Percentiles rank a stretch among this genome's conserved stretches.
Evolutionary conservation across 2,888 invertebrate genomes (phyloP).

Genomic region (Acheta domesticus): DNA sequence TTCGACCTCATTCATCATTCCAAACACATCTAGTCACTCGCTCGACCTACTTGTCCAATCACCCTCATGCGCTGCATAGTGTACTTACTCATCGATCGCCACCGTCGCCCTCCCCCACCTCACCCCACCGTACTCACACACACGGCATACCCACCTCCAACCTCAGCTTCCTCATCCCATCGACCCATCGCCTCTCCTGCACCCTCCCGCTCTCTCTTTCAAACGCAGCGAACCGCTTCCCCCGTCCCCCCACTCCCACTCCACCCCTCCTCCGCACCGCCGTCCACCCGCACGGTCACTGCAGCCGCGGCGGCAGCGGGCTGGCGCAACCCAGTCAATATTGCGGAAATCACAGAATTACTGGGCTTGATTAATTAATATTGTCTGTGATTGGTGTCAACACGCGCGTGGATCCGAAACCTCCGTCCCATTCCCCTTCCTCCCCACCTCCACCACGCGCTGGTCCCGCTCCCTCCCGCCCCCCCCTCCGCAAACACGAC

Average conservation of each 20-base stretch:
- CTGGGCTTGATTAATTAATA: not conserved
- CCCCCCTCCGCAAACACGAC: too few species aligned
- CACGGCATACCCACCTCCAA: not conserved
- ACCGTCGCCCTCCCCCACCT: not conserved
- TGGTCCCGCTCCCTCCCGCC: too few species aligned
- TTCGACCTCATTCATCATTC: too few species aligned
- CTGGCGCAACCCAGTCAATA: not conserved
- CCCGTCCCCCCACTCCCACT: not conserved
- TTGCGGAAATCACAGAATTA: conserved; percentile 8
- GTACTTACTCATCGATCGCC: too few species aligned
- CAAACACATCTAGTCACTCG: too few species aligned
- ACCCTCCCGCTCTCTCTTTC: not conserved
- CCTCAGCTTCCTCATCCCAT: not conserved
- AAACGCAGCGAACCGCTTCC: not conserved
- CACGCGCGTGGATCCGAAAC: too few species aligned
- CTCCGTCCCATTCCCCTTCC: too few species aligned
- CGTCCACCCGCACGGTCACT: not conserved
- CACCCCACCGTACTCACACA: not conserved
- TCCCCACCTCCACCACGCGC: too few species aligned
- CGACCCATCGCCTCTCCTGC: not conserved
- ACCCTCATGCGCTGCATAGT: too few species aligned
- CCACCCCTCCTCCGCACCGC: not conserved
- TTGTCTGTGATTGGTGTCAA: conserved; percentile 3
- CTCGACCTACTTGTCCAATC: too few species aligned
- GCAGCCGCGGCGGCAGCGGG: not conserved